These are phyloP conservation scores for Mesoligia furuncula DNA, from an alignment of 2,888 invertebrate genomes.

Conservation along the genomic window DNA sequence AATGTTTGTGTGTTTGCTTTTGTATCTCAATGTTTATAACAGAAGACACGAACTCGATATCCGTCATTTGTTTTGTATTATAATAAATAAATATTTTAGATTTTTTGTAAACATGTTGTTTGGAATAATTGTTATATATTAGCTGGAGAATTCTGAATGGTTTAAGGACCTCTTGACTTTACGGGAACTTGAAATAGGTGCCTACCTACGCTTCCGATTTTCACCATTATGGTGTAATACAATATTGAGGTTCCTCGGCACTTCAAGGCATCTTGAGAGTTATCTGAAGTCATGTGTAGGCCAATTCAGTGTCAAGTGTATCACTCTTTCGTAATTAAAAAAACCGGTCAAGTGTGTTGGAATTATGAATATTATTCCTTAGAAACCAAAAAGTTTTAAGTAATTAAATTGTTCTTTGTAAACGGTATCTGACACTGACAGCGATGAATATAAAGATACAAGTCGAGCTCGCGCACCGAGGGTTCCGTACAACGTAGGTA, in stretches of 20 bases:
- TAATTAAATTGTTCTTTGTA: no score
- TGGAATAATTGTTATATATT: not conserved
- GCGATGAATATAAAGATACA: no score
- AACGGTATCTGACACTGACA: no score
- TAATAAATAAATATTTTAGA: conserved; percentile 43
- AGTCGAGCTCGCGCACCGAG: no score
- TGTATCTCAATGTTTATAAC: conserved; percentile 59
- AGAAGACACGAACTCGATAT: conserved; percentile 52
- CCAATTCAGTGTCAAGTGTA: not conserved
- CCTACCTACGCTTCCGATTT: not conserved
- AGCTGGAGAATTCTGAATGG: conserved; percentile 13
- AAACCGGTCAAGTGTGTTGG: not conserved
- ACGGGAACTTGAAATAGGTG: not conserved
- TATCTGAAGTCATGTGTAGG: not conserved
- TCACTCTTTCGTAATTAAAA: conserved; percentile 9
- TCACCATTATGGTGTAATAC: not conserved
- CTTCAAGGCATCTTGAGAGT: not conserved
- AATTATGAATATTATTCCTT: no score
- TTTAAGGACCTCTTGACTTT: conserved; percentile 14
- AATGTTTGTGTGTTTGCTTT: conserved; percentile 53
- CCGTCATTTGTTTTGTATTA: conserved; percentile 39
- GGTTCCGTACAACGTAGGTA: no score
- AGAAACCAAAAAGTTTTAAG: no score
- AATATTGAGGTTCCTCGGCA: not conserved
- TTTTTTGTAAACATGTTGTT: conserved; percentile 36